Conservation (phyloP, 2,888 invertebrate species). For the Orthonychiurus folsomi region DNA sequence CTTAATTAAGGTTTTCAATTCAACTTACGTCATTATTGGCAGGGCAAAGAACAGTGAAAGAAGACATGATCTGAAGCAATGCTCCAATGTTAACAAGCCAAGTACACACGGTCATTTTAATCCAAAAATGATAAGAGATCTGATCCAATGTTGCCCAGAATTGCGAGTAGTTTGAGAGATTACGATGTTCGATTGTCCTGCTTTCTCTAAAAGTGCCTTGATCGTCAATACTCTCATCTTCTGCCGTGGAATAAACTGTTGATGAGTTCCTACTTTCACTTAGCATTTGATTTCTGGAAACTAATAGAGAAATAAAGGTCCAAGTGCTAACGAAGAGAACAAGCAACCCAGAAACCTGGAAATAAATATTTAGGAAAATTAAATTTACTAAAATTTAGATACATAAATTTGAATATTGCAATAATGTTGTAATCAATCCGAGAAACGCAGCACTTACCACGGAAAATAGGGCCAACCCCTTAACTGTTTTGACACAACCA, state of each 20-base stretch:
- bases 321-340: neutral
- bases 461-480: slow-evolving; percentile 4
- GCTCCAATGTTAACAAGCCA: slow-evolving; percentile 2
- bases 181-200: too few relatives aligned
- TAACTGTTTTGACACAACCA: neutral
- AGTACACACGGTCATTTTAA: neutral
- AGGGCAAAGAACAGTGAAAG: neutral
- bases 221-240: too few relatives aligned
- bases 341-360: slow-evolving; percentile 4
- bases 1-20: neutral
- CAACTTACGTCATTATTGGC: neutral
- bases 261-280: neutral
- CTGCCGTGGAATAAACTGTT: neutral
- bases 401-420: neutral
- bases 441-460: neutral
- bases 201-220: too few relatives aligned
- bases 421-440: neutral
- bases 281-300: neutral
- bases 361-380: neutral
- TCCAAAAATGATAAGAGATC: slow-evolving; percentile 2
- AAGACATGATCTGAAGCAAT: neutral
- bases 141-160: slow-evolving; percentile 3
- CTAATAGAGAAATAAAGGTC: slow-evolving; percentile 3
- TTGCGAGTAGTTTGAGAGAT: too few relatives aligned
- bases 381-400: neutral